These are phyloP conservation scores for Microtus ochrogaster DNA, from an alignment of 2,113 vertebrate species.

Conservation along the genomic window DNA sequence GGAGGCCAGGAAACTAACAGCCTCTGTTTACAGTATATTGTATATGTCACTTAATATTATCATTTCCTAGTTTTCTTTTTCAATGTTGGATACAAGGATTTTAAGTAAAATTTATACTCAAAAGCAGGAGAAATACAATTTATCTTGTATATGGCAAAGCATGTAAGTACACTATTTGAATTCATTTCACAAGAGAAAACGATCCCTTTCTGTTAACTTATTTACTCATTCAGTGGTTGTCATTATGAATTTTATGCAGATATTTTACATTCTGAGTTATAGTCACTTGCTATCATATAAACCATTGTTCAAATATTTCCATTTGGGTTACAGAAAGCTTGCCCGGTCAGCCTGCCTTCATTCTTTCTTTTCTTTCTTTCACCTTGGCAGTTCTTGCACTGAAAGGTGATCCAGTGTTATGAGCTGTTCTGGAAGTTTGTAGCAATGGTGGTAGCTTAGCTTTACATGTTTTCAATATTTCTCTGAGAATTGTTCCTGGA, in stretches of 20 bases:
- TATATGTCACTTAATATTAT: neutral
- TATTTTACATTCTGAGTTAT: neutral
- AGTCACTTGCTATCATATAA: neutral
- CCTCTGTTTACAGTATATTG: no score
- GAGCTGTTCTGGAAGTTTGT: neutral
- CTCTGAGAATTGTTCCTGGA: neutral
- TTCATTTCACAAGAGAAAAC: neutral
- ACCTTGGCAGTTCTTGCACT: neutral
- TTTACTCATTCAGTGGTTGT: neutral
- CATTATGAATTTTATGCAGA: neutral
- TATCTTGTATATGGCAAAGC: neutral
- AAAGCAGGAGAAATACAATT: neutral
- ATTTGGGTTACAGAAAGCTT: neutral
- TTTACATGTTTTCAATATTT: neutral
- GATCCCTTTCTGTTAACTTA: neutral
- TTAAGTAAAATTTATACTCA: neutral
- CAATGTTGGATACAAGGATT: neutral
- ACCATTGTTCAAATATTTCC: neutral
- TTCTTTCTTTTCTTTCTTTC: neutral
- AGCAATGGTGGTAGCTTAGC: neutral
- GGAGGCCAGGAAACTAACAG: no score
- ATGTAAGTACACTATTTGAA: neutral
- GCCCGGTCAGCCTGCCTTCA: neutral
- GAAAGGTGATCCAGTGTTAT: neutral
- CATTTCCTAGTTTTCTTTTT: neutral